phyloP scores from a whole-genome alignment of 2,888 invertebrate species.

The Phragmatobia fuliginosa region DNA sequence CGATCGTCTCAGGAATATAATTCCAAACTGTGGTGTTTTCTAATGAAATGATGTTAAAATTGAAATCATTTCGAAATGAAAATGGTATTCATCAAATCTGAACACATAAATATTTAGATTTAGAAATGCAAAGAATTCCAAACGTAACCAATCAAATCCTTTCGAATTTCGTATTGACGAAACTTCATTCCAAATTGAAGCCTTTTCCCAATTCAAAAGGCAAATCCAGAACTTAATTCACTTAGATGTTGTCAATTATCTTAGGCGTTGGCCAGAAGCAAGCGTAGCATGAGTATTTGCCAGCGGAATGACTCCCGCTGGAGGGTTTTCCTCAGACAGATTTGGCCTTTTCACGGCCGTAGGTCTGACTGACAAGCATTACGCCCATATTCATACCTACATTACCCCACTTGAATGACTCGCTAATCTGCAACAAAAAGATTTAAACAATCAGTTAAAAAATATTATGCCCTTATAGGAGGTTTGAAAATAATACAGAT shows the following conservation, averaged over 20 bases:
- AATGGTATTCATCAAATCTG: conserved; percentile 29
- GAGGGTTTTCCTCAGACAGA: conserved; percentile 78
- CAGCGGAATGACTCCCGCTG: conserved; percentile 73
- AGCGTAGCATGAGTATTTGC: conserved; percentile 72
- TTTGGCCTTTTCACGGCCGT: conserved; percentile 75
- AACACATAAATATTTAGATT: conserved; percentile 29
- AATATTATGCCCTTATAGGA: not conserved
- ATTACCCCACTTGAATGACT: conserved; percentile 90
- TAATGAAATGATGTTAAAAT: conserved; percentile 29
- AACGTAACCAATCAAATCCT: conserved; percentile 44
- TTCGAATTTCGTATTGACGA: conserved; percentile 23
- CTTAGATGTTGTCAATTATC: conserved; percentile 76
- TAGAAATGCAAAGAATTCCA: conserved; percentile 50
- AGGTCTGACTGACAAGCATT: conserved; percentile 87
- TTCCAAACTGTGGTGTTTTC: conserved; percentile 37
- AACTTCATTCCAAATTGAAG: conserved; percentile 31
- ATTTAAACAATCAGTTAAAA: conserved; percentile 40
- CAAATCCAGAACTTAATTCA: conserved; percentile 42
- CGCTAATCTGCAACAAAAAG: conserved; percentile 88
- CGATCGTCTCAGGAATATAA: conserved; percentile 33
- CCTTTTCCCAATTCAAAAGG: conserved; percentile 34
- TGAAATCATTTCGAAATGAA: conserved; percentile 24
- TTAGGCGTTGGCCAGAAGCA: conserved; percentile 75
- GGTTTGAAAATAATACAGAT: conserved; percentile 18
- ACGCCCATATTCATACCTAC: conserved; percentile 90